Evolutionary conservation across 2,113 vertebrate genomes (phyloP), one percentile per base, ranked within the genome.

Genomic region (Arenaria interpres): DNA sequence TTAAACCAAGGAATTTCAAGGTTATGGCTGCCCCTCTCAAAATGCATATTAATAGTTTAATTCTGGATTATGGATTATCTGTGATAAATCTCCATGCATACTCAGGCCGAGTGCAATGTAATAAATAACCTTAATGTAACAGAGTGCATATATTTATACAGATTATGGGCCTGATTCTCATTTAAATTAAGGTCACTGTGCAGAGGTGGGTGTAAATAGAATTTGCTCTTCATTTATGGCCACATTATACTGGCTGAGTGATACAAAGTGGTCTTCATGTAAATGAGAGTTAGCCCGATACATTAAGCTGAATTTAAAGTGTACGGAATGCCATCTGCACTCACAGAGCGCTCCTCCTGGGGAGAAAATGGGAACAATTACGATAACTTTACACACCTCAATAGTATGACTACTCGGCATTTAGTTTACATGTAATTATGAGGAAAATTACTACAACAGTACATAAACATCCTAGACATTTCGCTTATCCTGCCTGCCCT

Each of bases 1-100:
- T 97, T 97, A 98, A 97, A 96, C 96, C 54, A 76, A 93, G 85
- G 95, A 97, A 97, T 97, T 95, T 96, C 93, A 89, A 96, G 95
- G 94, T 96, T 95, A 93, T 24, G 85, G 91, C 93, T 95, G 71
- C 71, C 86, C 54, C 91, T 92, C 90, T 96, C 89, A 73, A 97
- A 97, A 96, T 66, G 93, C 86, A 97, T 90, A 96, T 85, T 87
- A 93, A 87, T 92, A 96, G 91, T 95, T 97, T 97, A 97, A 97
- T 95, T 96, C 97, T 97, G 96, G 92, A 95, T 97, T 96, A 96
- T 85, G 76, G 96, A 92, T 93, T 92, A 94, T 97, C 94, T 96
- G 74, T 48, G 12, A 62, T 74, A 97, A 97, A 97, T 95, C 89
- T 93, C 90, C 96, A 95, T 72, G 87, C 74, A 53, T 79, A 96